Percentiles rank a stretch among this genome's conserved stretches.
Evolutionary conservation across 2,888 invertebrate species (phyloP).

Genomic region (Thymelicus acteon): DNA sequence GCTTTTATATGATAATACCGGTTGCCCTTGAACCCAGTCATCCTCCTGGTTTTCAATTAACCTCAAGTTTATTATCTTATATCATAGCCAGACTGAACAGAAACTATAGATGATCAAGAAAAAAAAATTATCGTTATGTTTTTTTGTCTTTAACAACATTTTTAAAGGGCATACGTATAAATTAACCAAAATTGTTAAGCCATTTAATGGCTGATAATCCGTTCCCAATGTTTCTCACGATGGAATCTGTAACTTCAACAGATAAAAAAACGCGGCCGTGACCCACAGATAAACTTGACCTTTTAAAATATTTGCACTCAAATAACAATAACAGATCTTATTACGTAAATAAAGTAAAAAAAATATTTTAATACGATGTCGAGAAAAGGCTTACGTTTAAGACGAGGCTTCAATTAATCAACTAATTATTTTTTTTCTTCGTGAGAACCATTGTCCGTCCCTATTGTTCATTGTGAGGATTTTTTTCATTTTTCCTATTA

Average conservation of each 20-base stretch:
- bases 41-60: neutral
- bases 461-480: slow-evolving; percentile 2
- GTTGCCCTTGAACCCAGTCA: slow-evolving; percentile 1
- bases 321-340: neutral
- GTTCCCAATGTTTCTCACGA: too few relatives aligned
- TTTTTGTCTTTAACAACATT: too few relatives aligned
- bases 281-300: neutral
- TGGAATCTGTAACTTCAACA: neutral
- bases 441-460: slow-evolving; percentile 13
- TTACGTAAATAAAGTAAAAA: slow-evolving; percentile 3
- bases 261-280: neutral
- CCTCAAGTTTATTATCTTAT: too few relatives aligned
- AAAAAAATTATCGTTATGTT: too few relatives aligned
- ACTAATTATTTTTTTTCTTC: slow-evolving; percentile 9
- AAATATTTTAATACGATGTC: neutral
- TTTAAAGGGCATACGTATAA: too few relatives aligned
- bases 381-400: neutral
- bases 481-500: slow-evolving; percentile 8
- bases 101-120: too few relatives aligned
- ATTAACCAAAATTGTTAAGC: too few relatives aligned
- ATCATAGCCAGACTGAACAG: too few relatives aligned
- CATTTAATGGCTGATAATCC: too few relatives aligned
- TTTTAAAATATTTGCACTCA: neutral
- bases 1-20: slow-evolving; percentile 5
- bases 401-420: neutral